A percentile compares a stretch with the other conserved stretches of the same genome.
Conservation (phyloP, 2,888 invertebrate genomes). For the Microplitis deprimator region DNA sequence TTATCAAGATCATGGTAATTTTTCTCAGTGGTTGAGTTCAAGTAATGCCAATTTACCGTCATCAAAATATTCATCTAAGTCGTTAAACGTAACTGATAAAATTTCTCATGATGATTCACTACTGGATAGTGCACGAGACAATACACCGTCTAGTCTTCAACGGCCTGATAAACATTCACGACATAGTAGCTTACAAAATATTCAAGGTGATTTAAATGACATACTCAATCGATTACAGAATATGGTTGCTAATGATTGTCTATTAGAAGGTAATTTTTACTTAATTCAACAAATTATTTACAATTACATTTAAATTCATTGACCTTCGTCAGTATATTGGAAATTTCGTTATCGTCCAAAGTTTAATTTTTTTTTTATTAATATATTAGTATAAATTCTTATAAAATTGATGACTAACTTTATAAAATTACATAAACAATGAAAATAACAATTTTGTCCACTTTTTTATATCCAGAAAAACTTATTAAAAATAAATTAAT, state of each 20-base stretch:
- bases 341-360: background rate
- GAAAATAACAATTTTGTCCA: no score
- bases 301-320: no score
- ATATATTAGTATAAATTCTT: constrained; percentile 7
- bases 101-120: constrained; percentile 54
- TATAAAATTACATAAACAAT: background rate
- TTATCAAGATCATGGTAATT: constrained; percentile 61
- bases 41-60: constrained; percentile 50
- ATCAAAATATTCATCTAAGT: constrained; percentile 48
- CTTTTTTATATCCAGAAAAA: no score
- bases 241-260: constrained; percentile 80
- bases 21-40: constrained; percentile 66
- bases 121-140: constrained; percentile 60
- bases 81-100: constrained; percentile 39
- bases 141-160: constrained; percentile 65
- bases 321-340: no score
- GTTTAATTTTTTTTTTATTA: background rate
- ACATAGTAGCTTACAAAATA: constrained; percentile 69
- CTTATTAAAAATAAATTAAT: no score
- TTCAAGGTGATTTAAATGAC: constrained; percentile 80
- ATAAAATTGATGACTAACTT: background rate
- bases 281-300: no score
- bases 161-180: constrained; percentile 67
- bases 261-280: constrained; percentile 74
- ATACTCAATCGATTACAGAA: constrained; percentile 81